Percentiles rank a stretch among this genome's conserved stretches.
These are phyloP conservation scores for Phoenicopterus ruber DNA, from an alignment of 2,113 vertebrate species.

Conservation along the genomic window DNA sequence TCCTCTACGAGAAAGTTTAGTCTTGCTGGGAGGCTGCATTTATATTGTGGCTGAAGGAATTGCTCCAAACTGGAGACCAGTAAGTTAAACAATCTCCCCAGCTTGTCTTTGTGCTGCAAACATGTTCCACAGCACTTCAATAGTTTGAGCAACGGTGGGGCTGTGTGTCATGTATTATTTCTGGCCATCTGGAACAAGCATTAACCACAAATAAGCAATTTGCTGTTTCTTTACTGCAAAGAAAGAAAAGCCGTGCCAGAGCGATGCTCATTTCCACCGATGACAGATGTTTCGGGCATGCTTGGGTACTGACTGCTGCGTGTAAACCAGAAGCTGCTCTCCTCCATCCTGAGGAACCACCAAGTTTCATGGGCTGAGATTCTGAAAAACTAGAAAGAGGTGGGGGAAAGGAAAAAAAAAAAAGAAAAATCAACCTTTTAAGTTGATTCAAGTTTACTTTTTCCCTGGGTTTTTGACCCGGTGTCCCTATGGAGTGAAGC, in stretches of 20 bases:
- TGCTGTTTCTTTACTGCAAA: constrained; percentile 42
- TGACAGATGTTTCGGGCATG: constrained; percentile 20
- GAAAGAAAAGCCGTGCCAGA: constrained; percentile 16
- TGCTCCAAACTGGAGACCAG: constrained; percentile 47
- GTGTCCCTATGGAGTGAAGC: not conserved
- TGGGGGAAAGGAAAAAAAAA: not conserved
- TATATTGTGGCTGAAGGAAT: constrained; percentile 44
- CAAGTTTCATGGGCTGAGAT: not conserved
- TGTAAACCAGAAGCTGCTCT: not conserved
- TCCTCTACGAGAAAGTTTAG: constrained; percentile 31
- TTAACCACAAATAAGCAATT: constrained; percentile 59
- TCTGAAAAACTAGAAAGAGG: not conserved
- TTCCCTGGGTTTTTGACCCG: not conserved
- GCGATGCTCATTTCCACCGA: not conserved
- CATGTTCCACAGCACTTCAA: constrained; percentile 1
- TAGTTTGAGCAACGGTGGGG: not conserved
- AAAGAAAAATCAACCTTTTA: not conserved
- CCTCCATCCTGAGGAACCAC: not conserved
- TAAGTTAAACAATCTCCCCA: constrained; percentile 59
- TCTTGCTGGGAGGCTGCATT: constrained; percentile 47
- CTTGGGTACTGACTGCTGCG: not conserved
- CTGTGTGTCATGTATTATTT: constrained; percentile 44
- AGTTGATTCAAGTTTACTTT: not conserved
- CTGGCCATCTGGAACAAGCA: constrained; percentile 59
- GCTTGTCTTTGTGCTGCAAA: constrained; percentile 46